Evolutionary conservation across 2,797 vertebrate genomes (phyloP).

Genomic region (Lophotriccus pileatus): DNA sequence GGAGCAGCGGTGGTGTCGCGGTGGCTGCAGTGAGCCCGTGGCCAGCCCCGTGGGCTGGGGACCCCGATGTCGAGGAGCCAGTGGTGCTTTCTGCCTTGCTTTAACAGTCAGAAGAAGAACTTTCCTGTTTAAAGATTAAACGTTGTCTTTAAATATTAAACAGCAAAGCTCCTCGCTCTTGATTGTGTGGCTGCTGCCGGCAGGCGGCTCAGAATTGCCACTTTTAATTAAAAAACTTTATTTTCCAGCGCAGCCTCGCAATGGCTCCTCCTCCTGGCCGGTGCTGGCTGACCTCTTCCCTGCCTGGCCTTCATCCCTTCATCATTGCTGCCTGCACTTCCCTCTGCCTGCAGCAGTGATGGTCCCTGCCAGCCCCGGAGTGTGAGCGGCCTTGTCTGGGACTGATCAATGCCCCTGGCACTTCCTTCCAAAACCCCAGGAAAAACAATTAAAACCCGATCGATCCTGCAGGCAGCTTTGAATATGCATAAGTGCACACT

Average conservation of each 20-base stretch:
- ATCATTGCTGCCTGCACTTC: neutral
- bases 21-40: neutral
- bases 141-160: constrained; percentile 74
- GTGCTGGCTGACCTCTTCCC: constrained; percentile 42
- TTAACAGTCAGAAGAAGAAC: constrained; percentile 74
- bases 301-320: constrained; percentile 5
- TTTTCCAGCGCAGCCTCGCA: constrained; percentile 34
- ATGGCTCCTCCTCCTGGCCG: constrained; percentile 46
- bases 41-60: neutral
- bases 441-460: constrained; percentile 99
- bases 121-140: constrained; percentile 77
- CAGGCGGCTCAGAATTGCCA: constrained; percentile 69
- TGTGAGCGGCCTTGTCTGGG: constrained; percentile 82
- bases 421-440: constrained; percentile 95
- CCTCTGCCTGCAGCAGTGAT: constrained; percentile 22
- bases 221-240: constrained; percentile 73
- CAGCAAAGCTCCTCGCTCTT: constrained; percentile 64
- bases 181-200: constrained; percentile 70
- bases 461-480: constrained; percentile 93
- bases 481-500: constrained; percentile 99
- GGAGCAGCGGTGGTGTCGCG: neutral
- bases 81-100: neutral
- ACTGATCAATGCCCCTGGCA: constrained; percentile 96
- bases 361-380: constrained; percentile 61
- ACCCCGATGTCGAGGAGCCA: neutral